Base-by-base conservation (phyloP, 2,888 invertebrate species). In the Dorcus hopei region DNA sequence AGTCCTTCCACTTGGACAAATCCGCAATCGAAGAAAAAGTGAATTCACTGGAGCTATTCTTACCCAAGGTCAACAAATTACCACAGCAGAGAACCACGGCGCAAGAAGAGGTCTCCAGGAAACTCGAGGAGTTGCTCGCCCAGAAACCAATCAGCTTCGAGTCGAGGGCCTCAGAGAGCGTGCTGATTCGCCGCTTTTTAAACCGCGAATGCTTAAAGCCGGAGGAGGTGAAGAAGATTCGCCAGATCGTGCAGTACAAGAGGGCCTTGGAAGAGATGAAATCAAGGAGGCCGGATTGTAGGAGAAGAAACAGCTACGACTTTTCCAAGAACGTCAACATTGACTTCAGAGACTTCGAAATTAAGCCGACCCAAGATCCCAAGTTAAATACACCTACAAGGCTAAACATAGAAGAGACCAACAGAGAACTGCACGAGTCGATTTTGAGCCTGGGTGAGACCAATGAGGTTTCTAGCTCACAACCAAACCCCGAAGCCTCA, bases 221-320 rank as follows among this genome's bases (percentile, higher is more conserved):
- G 1, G 61, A 61, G 8, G 66, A 66, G 42, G 33, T 66, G 11
- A 56, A 61, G 8, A 63, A 56, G 19, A 61, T 66, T 16, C 59
- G 60, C 16, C 53, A 63, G 50, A 66, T 66, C 38, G 64, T 66
- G n/a, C 59, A 62, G 4, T 64, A 64, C 33, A 66, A 66, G 39
- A 56, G 62, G 9, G 53, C 61, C 9, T 51, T 64, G 33, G 60
- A 63, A 14, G 58, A 61, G 19, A 9, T 54, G 26, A 49, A 58
- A 16, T 7, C 40, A 3, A 52, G 14, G 1, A 45, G 16, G 3
- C 52, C 56, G 1, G 19, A 40, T 8, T n/a, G 23, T 2, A 56
- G 26, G 16, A 23, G 55, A 9, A 41, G 56, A 11, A 38, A 57
- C 42, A 52, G 49, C 33, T 51, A 43, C 4, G 52, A 52, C 8